These are phyloP conservation scores for Agelastica alni DNA, from an alignment of 2,888 invertebrate species.

Conservation along the genomic window DNA sequence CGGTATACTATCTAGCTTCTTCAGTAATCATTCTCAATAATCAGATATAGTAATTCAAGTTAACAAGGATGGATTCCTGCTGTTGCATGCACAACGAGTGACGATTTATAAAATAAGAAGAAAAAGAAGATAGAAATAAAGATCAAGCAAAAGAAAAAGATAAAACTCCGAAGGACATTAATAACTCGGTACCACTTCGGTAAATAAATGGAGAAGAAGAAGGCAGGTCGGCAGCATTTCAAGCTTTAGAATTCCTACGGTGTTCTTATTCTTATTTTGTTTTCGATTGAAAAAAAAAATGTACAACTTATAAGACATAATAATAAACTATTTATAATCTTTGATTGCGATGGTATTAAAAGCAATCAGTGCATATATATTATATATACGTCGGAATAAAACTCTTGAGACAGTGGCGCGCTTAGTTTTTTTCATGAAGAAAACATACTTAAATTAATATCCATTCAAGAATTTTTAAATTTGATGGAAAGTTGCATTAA, in stretches of 20 bases:
- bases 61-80: slow-evolving; percentile 7
- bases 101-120: slow-evolving; percentile 2
- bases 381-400: too few relatives aligned
- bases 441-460: too few relatives aligned
- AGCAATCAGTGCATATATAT: background rate
- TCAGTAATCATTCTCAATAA: background rate
- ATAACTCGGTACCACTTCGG: background rate
- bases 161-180: background rate
- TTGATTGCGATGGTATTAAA: background rate
- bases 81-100: background rate
- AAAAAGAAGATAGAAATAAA: background rate
- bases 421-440: too few relatives aligned
- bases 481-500: too few relatives aligned
- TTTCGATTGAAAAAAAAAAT: background rate
- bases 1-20: background rate
- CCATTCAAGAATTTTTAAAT: too few relatives aligned
- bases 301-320: background rate
- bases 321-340: background rate
- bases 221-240: background rate
- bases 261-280: too few relatives aligned
- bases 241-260: background rate
- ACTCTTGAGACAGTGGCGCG: too few relatives aligned
- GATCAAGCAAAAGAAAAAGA: slow-evolving; percentile 1
- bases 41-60: background rate
- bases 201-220: background rate